Conservation (phyloP, 2,113 vertebrate species). For the Elanus axillaris region DNA sequence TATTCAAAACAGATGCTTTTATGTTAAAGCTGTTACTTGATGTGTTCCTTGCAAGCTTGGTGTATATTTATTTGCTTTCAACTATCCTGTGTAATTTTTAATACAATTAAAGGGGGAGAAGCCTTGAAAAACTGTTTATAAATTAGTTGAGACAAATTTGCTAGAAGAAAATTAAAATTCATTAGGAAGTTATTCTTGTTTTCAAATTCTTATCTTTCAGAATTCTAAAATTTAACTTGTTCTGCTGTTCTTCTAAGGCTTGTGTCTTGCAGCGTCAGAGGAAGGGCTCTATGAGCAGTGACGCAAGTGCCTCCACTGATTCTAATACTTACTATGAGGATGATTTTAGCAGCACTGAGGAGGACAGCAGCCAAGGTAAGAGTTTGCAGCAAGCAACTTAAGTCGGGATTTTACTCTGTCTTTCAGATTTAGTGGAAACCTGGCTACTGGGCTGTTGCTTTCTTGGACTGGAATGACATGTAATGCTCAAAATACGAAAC, state of each 20-base stretch:
- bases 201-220: background rate
- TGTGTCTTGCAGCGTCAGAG: slow-evolving; percentile 96
- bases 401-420: background rate
- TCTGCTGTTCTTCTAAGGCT: slow-evolving; percentile 72
- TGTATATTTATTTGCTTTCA: background rate
- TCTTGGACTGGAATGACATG: background rate
- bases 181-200: background rate
- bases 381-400: background rate
- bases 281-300: slow-evolving; percentile 96
- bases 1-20: background rate
- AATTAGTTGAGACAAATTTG: background rate
- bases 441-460: background rate
- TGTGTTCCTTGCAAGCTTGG: background rate
- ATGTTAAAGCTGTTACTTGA: background rate
- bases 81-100: background rate
- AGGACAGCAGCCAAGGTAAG: slow-evolving; percentile 98
- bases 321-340: slow-evolving; percentile 99
- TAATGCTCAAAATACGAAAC: background rate
- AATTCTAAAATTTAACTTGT: background rate
- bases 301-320: slow-evolving; percentile 95
- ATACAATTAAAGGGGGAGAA: background rate
- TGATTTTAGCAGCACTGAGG: slow-evolving; percentile 98
- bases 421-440: background rate
- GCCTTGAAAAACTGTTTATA: background rate
- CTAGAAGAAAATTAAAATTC: background rate